Evolutionary conservation across 1,140 invertebrate genomes (phyloP), one percentile per base, ranked within the genome.

Genomic region (Magallana gigas): DNA sequence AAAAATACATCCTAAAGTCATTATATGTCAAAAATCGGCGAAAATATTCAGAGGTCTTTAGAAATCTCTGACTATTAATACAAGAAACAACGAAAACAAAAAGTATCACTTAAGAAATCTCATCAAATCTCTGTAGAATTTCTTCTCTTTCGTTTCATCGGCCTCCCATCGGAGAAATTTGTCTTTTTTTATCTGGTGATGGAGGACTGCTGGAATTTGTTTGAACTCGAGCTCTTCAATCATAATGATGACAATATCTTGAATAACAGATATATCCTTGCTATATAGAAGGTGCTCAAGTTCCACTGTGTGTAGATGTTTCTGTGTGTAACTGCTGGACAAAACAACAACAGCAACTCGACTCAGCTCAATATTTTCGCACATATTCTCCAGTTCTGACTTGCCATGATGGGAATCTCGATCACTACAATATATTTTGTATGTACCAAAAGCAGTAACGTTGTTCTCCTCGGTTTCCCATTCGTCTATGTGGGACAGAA

Each of bases 181-280:
- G 1, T 64, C 62, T n/a, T 64, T 64, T 18, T 64, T 64, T 64
- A 64, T 64, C 18, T 64, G 11, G n/a, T 7, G 7, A 64, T 64
- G 62, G 12, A 23, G 16, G n/a, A n/a, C 62, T 16, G 0, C 14
- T 14, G 62, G 62, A n/a, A 64, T 64, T 64, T 64, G 62, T 64
- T 64, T 18, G 16, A 64, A 64, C 1, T 64, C 29, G 7, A 64
- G n/a, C 18, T 64, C 62, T n/a, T 64, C 62, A 8, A n/a, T 64
- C 62, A 64, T 64, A 16, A 64, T 18, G 18, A 64, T 14, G 11
- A 64, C 18, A 1, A 64, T 64, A 2, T 64, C 16, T 8, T 64
- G 62, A 64, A 64, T 64, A 18, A 64, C 16, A 8, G n/a, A 64
- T n/a, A n/a, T n/a, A n/a, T 64, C 62, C n/a, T 64, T 64, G 62